Evolutionary conservation across 2,888 invertebrate genomes (phyloP), one percentile per base, ranked within the genome.

Genomic region (Pheosia tremula): DNA sequence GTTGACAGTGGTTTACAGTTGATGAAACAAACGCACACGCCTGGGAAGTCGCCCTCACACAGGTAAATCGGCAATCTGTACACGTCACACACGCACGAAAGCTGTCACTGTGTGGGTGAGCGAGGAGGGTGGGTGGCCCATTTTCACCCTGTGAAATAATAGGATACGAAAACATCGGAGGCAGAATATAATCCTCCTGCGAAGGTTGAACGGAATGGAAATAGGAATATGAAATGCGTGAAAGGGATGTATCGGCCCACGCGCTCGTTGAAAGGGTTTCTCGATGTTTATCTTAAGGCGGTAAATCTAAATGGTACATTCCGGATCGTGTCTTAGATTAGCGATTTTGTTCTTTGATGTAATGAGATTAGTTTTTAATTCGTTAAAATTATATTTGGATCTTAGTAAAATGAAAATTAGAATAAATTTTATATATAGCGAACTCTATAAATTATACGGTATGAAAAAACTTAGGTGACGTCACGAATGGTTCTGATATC

Each of bases 131-230:
- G 90, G 92, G 90, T 86, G 91, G 90, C 87, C 90, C 86, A 93
- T 92, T 93, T 92, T 91, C 93, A 91, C 93, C 92, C 93, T 83
- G 91, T 87, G 90, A 92, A 92, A 93, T 93, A 93, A 93, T 93
- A 91, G 92, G 93, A 93, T 93, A 91, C 87, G 91, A 93, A 93
- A 93, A 93, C 92, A 93, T 93, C 87, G 91, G 85, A 92, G 88
- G 89, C 90, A 90, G 90, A 92, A 91, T 89, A 93, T 93, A 93
- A 93, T 93, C 93, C 93, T 90, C 85, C 85, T 88, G 87, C 86
- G 89, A 87, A 93, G 91, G 90, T 91, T 89, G 91, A 86, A 87
- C 87, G 88, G 89, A 91, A 91, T 90, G 88, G 88, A 87, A 91
- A 88, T 88, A 88, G 83, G 90, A 93, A 93, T 92, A 93, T 90